Base-by-base conservation (phyloP, 2,888 invertebrate species). In the Deilephila elpenor region DNA sequence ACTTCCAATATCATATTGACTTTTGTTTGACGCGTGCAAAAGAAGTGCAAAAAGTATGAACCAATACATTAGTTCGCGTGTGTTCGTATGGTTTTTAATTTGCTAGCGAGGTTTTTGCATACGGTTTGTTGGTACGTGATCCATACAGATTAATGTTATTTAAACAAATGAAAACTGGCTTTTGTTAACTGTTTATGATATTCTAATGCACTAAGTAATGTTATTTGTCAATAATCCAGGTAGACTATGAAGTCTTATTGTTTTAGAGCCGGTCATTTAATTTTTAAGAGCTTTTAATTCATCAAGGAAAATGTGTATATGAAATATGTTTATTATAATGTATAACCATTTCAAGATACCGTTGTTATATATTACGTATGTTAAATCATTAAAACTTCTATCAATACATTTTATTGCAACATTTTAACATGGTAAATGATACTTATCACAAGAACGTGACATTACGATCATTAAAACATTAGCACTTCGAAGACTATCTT, bases 21-120 rank as follows among this genome's bases (percentile, higher is more conserved):
- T 67, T 67, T 67, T 67, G 67, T 67, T 44, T 25, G 67, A 67
- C 67, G 64, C 64, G 67, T 51, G 67, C 51, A 51, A 20, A 25
- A 17, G 37, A 29, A 25, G 67, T 67, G 67, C 44, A 44, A 67
- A 67, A 67, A 56, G 14, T 37, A 17, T 44, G 25, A 17, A 14
- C 44, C 51, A 67, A 51, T 51, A 17, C 20, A 25, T 67, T 44
- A 67, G 5, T 14, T 67, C 20, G 17, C 25, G 51, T 51, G 20
- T 67, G 25, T 17, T 44, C 44, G 67, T 67, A 6, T 25, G 14
- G 51, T 25, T 14, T 51, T 67, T 17, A 25, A 25, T n/a, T 51
- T 67, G 67, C 11, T 17, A 25, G 25, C 25, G 44, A 67, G 25
- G 25, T 67, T 20, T 44, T 20, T n/a, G 44, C n/a, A 8, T 44